These are phyloP conservation scores for Gastrophryne carolinensis DNA, from an alignment of 2,797 vertebrate species.

Conservation along the genomic window DNA sequence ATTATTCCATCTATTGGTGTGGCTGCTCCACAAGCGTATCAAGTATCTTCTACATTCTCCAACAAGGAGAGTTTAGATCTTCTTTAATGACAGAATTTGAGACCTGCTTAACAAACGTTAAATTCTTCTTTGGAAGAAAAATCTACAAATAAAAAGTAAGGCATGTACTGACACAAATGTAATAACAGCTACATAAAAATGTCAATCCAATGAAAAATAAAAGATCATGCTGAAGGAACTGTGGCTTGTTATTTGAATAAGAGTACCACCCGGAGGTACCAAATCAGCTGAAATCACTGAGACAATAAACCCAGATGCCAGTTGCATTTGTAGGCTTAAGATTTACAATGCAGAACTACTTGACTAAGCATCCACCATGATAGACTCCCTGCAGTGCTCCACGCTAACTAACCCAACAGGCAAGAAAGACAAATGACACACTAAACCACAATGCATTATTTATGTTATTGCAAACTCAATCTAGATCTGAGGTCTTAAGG, in stretches of 20 bases:
- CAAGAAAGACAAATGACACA: conserved; percentile 1
- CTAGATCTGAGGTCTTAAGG: background rate
- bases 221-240: background rate
- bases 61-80: too few species aligned
- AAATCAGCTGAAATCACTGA: conserved; percentile 1
- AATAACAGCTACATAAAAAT: conserved; percentile 2
- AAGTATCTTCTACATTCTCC: too few species aligned
- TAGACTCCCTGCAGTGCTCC: conserved; percentile 13
- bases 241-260: conserved; percentile 1
- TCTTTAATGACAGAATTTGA: too few species aligned
- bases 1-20: too few species aligned
- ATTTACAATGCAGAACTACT: conserved; percentile 10
- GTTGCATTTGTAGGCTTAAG: conserved; percentile 16
- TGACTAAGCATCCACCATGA: conserved; percentile 4
- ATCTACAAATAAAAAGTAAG: background rate
- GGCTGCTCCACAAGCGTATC: too few species aligned
- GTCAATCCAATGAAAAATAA: background rate
- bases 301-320: conserved; percentile 9
- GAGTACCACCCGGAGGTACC: conserved; percentile 4
- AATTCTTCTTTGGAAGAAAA: too few species aligned
- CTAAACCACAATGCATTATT: background rate
- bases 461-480: background rate
- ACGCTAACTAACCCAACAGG: conserved; percentile 14
- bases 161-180: background rate
- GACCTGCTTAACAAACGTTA: too few species aligned